Conservation (phyloP, 2,888 invertebrate species). For the Melanostoma scalare region DNA sequence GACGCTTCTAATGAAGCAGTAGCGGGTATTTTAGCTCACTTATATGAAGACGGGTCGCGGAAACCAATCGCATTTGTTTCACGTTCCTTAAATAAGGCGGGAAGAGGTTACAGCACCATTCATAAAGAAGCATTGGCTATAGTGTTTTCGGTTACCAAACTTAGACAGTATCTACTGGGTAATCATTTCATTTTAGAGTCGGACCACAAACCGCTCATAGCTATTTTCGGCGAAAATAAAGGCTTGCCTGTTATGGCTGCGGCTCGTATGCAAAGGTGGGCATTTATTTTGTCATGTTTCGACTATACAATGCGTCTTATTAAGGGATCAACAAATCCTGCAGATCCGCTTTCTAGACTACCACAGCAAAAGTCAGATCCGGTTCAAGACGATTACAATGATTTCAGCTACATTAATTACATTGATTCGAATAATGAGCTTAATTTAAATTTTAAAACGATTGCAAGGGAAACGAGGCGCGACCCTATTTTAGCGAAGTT, state of each 20-base stretch:
- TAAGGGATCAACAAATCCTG: conserved; percentile 18
- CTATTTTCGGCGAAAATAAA: conserved; percentile 55
- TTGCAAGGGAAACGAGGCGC: conserved; percentile 40
- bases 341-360: conserved; percentile 4
- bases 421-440: conserved; percentile 38
- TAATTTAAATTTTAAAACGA: conserved; percentile 50
- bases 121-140: conserved; percentile 43
- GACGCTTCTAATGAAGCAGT: conserved; percentile 24
- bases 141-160: conserved; percentile 51
- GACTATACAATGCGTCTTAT: conserved; percentile 6
- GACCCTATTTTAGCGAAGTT: conserved; percentile 38
- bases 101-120: conserved; percentile 7
- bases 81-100: conserved; percentile 2
- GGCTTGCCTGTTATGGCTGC: conserved; percentile 52
- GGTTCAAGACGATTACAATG: conserved; percentile 1
- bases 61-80: conserved; percentile 1
- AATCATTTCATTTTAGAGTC: conserved; percentile 49
- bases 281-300: conserved; percentile 18
- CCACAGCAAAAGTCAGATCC: neutral
- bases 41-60: conserved; percentile 8
- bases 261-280: conserved; percentile 24
- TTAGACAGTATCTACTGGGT: conserved; percentile 53
- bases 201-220: conserved; percentile 53
- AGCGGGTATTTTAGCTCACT: conserved; percentile 5
- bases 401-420: conserved; percentile 43